A percentile compares a stretch with the other conserved stretches of the same genome.
phyloP scores from a whole-genome alignment of 2,113 vertebrate species.

The Tupaia tana region DNA sequence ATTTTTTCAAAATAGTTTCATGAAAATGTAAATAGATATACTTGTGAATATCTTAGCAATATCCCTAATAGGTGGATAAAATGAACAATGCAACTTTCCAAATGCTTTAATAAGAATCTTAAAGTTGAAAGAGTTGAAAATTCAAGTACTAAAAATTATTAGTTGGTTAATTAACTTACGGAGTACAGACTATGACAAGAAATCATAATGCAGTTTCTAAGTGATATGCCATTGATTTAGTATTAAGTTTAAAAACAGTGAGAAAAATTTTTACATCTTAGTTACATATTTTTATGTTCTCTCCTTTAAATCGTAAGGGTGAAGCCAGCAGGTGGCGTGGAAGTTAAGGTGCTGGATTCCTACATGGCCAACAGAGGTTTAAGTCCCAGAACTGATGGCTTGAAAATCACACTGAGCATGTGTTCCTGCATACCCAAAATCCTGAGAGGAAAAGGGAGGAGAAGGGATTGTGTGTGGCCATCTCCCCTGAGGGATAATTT shows the following conservation, averaged over 20 bases:
- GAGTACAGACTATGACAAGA: slow-evolving; percentile 51
- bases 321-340: too few species aligned
- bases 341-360: too few species aligned
- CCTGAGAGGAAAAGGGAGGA: too few species aligned
- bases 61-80: slow-evolving; percentile 72
- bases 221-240: background rate
- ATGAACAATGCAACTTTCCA: slow-evolving; percentile 68
- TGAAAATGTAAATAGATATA: slow-evolving; percentile 73
- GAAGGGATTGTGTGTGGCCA: too few species aligned
- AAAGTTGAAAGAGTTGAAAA: slow-evolving; percentile 72
- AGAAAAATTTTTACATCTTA: too few species aligned
- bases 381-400: too few species aligned
- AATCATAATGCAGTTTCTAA: slow-evolving; percentile 31
- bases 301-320: background rate
- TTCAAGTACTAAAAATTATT: slow-evolving; percentile 72
- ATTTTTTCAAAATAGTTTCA: slow-evolving; percentile 71
- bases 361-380: too few species aligned
- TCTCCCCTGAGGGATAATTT: too few species aligned
- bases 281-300: slow-evolving; percentile 36
- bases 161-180: slow-evolving; percentile 70
- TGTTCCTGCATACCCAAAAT: too few species aligned
- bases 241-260: too few species aligned
- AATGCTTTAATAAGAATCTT: slow-evolving; percentile 73
- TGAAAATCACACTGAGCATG: too few species aligned
- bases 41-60: slow-evolving; percentile 75